Percentiles rank a stretch among this genome's conserved stretches.
phyloP scores from a whole-genome alignment of 2,113 vertebrate genomes.

The Brachionichthys hirsutus region DNA sequence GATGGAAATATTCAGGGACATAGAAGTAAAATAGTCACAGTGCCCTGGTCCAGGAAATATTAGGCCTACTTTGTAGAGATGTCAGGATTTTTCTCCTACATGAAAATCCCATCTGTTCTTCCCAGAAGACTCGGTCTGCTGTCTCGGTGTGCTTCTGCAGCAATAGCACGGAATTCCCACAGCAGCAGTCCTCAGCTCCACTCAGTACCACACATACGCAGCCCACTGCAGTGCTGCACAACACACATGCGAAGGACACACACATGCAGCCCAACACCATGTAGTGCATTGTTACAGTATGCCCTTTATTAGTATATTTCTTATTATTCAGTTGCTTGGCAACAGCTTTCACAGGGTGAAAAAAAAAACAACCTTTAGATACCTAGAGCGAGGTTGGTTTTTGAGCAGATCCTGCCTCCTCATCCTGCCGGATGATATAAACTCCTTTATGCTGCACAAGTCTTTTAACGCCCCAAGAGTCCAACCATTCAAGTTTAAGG shows the following conservation, averaged over 20 bases:
- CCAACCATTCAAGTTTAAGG: slow-evolving; percentile 20
- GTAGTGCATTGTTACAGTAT: slow-evolving; percentile 5
- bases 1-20: slow-evolving; percentile 1
- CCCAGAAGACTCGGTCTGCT: slow-evolving; percentile 56
- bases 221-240: slow-evolving; percentile 34
- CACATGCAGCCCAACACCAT: slow-evolving; percentile 4
- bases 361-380: slow-evolving; percentile 22
- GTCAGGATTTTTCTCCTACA: slow-evolving; percentile 70
- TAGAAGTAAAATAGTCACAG: slow-evolving; percentile 14
- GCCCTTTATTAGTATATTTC: slow-evolving; percentile 37
- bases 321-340: slow-evolving; percentile 64
- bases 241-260: slow-evolving; percentile 27
- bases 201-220: slow-evolving; percentile 49
- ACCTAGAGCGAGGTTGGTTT: slow-evolving; percentile 48
- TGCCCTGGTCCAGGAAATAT: slow-evolving; percentile 49
- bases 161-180: slow-evolving; percentile 66
- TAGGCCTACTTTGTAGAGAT: slow-evolving; percentile 57
- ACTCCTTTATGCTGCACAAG: slow-evolving; percentile 34
- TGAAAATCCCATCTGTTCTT: slow-evolving; percentile 76
- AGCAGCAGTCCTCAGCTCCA: slow-evolving; percentile 49
- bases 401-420: slow-evolving; percentile 54
- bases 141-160: slow-evolving; percentile 60
- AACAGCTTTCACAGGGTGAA: slow-evolving; percentile 52
- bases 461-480: slow-evolving; percentile 30
- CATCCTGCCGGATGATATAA: slow-evolving; percentile 34